Percentiles rank a stretch among this genome's conserved stretches.
These are phyloP conservation scores for Tetramorium bicarinatum DNA, from an alignment of 2,888 invertebrate species.

Conservation along the genomic window DNA sequence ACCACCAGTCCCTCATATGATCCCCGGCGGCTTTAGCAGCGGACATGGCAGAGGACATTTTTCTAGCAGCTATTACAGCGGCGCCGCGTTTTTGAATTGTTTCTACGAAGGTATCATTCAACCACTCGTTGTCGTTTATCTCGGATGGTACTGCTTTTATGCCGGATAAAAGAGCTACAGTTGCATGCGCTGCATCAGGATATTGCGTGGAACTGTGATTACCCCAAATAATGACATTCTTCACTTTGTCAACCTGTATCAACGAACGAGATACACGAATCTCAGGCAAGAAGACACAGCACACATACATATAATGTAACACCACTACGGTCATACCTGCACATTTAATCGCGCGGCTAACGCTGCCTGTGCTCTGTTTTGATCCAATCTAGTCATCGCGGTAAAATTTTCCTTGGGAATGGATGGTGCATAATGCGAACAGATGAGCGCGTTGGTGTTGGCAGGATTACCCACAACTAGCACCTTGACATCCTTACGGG, in stretches of 20 bases:
- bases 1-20: slow-evolving; percentile 99
- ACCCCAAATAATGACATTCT: slow-evolving; percentile 99
- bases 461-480: slow-evolving; percentile 99
- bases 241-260: slow-evolving; percentile 90
- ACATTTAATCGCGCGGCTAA: slow-evolving; percentile 91
- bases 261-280: neutral
- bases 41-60: slow-evolving; percentile 99
- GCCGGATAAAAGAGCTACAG: slow-evolving; percentile 88
- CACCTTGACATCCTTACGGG: slow-evolving; percentile 97
- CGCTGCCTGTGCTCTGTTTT: slow-evolving; percentile 98
- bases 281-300: neutral
- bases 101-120: slow-evolving; percentile 94
- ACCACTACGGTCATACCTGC: slow-evolving; percentile 70
- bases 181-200: slow-evolving; percentile 95
- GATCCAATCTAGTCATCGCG: slow-evolving; percentile 99
- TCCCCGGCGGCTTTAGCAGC: slow-evolving; percentile 99
- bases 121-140: slow-evolving; percentile 93
- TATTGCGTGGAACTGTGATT: slow-evolving; percentile 99
- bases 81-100: slow-evolving; percentile 99
- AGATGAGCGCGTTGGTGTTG: slow-evolving; percentile 99
- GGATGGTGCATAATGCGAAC: slow-evolving; percentile 97
- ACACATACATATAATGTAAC: neutral
- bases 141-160: slow-evolving; percentile 90
- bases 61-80: slow-evolving; percentile 98
- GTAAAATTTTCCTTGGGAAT: slow-evolving; percentile 98